Conservation (phyloP, 2,797 vertebrate species). For the Fistularia tabacaria region DNA sequence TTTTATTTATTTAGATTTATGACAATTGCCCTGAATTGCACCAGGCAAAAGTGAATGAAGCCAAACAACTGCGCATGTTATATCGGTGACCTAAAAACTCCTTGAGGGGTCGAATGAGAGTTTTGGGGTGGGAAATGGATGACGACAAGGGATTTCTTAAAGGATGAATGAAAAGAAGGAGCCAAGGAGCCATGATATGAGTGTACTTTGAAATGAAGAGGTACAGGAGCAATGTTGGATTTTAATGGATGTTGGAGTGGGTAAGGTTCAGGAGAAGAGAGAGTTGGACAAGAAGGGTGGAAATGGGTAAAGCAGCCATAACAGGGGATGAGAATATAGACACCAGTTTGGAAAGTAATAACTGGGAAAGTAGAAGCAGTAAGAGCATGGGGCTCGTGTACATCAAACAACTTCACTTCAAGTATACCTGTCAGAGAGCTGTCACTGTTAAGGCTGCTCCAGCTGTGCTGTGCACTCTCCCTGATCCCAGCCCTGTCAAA, state of each 20-base stretch:
- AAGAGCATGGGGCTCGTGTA: conserved; percentile 38
- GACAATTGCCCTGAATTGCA: too few species aligned
- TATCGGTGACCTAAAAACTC: too few species aligned
- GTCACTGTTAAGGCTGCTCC: conserved; percentile 63
- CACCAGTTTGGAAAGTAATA: conserved; percentile 27
- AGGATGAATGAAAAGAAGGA: too few species aligned
- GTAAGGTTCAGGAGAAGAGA: conserved; percentile 1
- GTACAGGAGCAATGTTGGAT: conserved; percentile 23
- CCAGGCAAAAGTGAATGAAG: too few species aligned
- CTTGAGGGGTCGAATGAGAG: too few species aligned
- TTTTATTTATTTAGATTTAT: too few species aligned
- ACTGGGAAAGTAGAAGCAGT: conserved; percentile 36
- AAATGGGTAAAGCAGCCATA: conserved; percentile 32
- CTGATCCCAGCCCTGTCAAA: conserved; percentile 72
- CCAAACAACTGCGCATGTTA: too few species aligned
- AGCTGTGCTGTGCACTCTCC: conserved; percentile 70
- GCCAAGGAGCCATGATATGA: conserved; percentile 34
- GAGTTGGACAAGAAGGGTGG: conserved; percentile 9
- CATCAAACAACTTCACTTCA: conserved; percentile 67
- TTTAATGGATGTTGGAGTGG: conserved; percentile 19
- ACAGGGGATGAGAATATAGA: conserved; percentile 22
- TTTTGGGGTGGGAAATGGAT: too few species aligned
- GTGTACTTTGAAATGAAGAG: conserved; percentile 33
- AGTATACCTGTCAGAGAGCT: conserved; percentile 67
- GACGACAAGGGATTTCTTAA: too few species aligned